Evolutionary conservation across 2,113 vertebrate genomes (phyloP).

Genomic region (Lipophrys pholis): DNA sequence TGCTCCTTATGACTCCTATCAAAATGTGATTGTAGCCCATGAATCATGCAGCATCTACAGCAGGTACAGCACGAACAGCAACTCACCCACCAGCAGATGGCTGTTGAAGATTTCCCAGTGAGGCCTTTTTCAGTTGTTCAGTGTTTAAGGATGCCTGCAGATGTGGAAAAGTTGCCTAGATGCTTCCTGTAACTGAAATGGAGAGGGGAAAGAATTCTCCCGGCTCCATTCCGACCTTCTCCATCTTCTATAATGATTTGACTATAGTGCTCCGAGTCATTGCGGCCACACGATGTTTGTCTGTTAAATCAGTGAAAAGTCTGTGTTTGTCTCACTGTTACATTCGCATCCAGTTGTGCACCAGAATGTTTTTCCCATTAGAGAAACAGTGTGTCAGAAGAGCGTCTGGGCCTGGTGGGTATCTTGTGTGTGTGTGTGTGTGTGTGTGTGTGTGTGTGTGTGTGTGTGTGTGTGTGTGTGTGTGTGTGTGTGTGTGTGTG

Average conservation of each 20-base stretch:
- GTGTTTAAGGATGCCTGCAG: conserved; percentile 22
- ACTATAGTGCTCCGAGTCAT: conserved; percentile 2
- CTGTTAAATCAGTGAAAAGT: conserved; percentile 17
- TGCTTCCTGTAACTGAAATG: conserved; percentile 5
- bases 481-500: conserved; percentile 19
- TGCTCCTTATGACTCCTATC: conserved; percentile 4
- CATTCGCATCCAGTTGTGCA: conserved; percentile 21
- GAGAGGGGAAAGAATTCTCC: not conserved
- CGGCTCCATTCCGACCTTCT: not conserved
- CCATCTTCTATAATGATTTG: not conserved
- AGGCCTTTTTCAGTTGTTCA: not conserved
- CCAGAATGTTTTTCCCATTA: conserved; percentile 36
- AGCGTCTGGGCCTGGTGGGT: conserved; percentile 12
- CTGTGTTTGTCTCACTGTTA: conserved; percentile 3
- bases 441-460: not conserved
- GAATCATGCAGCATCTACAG: conserved; percentile 17
- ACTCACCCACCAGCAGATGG: conserved; percentile 23
- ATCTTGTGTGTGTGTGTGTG: conserved; percentile 28
- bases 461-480: conserved; percentile 20
- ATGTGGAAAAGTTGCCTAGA: conserved; percentile 5
- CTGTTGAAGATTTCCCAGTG: conserved; percentile 22
- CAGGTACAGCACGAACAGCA: not conserved
- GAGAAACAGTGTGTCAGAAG: conserved; percentile 34
- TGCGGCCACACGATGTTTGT: conserved; percentile 9
- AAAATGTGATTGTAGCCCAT: conserved; percentile 1